These are phyloP conservation scores for Thera obeliscata DNA, from an alignment of 2,888 invertebrate genomes.

Conservation along the genomic window DNA sequence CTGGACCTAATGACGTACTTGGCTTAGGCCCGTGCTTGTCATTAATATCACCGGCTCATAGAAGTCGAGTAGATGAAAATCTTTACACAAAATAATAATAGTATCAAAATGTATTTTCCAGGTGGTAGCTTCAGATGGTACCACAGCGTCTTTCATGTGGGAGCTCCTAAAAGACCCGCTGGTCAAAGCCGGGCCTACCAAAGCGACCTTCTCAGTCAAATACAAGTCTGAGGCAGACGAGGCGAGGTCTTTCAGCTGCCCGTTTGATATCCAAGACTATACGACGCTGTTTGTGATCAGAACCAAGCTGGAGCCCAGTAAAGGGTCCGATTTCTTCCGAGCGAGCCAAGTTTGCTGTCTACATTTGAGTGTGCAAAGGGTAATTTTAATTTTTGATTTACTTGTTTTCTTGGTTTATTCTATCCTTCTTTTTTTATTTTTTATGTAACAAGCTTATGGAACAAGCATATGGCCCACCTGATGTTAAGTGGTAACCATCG, in stretches of 20 bases:
- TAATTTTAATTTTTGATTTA: slow-evolving; percentile 49
- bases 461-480: too few species aligned
- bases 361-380: slow-evolving; percentile 88
- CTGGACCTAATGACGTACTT: too few species aligned
- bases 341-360: slow-evolving; percentile 95
- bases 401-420: too few species aligned
- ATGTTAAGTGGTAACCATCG: too few species aligned
- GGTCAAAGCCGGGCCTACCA: slow-evolving; percentile 83
- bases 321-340: slow-evolving; percentile 93
- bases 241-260: slow-evolving; percentile 84
- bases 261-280: slow-evolving; percentile 92
- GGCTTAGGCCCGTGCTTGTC: too few species aligned
- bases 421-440: too few species aligned
- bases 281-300: slow-evolving; percentile 93
- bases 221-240: slow-evolving; percentile 65
- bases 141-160: slow-evolving; percentile 93
- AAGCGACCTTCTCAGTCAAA: slow-evolving; percentile 69
- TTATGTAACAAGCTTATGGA: too few species aligned
- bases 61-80: too few species aligned
- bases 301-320: slow-evolving; percentile 90
- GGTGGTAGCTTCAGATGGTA: slow-evolving; percentile 88
- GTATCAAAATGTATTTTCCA: slow-evolving; percentile 50
- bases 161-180: slow-evolving; percentile 88
- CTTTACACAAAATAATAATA: too few species aligned
- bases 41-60: too few species aligned